Evolutionary conservation across 1,140 invertebrate species (phyloP), one percentile per base, ranked within the genome.

Genomic region (Dufourea novaeangliae): DNA sequence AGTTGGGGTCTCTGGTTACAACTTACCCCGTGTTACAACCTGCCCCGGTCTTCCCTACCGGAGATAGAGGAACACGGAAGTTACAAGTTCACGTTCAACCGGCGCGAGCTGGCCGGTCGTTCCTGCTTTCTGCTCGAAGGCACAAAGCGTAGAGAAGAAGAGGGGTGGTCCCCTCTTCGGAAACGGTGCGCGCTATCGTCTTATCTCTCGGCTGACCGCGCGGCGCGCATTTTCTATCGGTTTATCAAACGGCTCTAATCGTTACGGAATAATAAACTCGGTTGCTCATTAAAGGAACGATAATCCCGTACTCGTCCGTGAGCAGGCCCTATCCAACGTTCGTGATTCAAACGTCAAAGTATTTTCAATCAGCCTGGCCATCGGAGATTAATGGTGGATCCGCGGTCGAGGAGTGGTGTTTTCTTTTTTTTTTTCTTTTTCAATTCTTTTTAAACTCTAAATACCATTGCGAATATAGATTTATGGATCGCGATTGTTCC

Each of bases 51-150:
- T n/a, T n/a, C n/a, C n/a, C n/a, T 76, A 79, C 54, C 71, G 14
- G 41, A 61, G 72, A 74, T 76, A 76, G 44, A 67, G 78, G 72
- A 76, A 79, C 66, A 76, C 78, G 78, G 78, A 79, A 79, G 78
- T 79, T 34, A 41, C 78, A 62, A 79, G 78, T 79, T 76, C 78
- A 75, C 54, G 78, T 79, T 79, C 54, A 68, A 61, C n/a, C n/a
- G n/a, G n/a, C n/a, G n/a, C 73, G 29, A 5, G 12, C 7, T 44
- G 14, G 41, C 46, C 22, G 78, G 27, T 14, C 54, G 73, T 67
- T 75, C 72, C 39, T 46, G 63, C 27, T 75, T 67, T 57, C 72
- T 68, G 63, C 46, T 44, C n/a, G 52, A 41, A 34, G 39, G 72
- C 39, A 68, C 72, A 67, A 63, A 37, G n/a, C n/a, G n/a, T n/a